Evolutionary conservation across 1,140 invertebrate species (phyloP).

Genomic region (Hycleus phaleratus): DNA sequence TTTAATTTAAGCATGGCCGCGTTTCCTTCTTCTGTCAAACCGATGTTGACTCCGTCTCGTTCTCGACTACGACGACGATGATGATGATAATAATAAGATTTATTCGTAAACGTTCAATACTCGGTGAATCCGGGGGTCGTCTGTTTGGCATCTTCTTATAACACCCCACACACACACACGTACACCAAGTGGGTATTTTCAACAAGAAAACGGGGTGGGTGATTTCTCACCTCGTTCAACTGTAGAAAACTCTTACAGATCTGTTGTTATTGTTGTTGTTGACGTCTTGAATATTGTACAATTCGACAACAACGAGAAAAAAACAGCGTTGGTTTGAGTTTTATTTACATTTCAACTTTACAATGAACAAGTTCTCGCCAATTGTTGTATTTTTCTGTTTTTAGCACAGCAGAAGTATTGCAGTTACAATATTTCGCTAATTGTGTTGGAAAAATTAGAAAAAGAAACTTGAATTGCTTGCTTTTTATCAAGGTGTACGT

Average conservation of each 20-base stretch:
- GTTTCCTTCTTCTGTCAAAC: slow-evolving; percentile 28
- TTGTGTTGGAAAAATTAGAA: too few relatives aligned
- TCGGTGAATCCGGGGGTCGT: slow-evolving; percentile 27
- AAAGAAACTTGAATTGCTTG: too few relatives aligned
- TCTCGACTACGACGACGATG: slow-evolving; percentile 13
- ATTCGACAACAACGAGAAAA: neutral
- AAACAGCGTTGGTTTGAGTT: neutral
- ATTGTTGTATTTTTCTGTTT: too few relatives aligned
- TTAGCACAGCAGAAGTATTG: too few relatives aligned
- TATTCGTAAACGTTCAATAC: slow-evolving; percentile 36
- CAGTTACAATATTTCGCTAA: too few relatives aligned
- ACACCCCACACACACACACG: slow-evolving; percentile 17
- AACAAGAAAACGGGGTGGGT: neutral
- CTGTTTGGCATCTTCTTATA: slow-evolving; percentile 30
- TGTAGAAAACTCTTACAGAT: neutral
- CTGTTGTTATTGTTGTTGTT: slow-evolving; percentile 6
- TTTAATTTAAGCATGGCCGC: slow-evolving; percentile 37
- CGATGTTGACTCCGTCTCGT: slow-evolving; percentile 36
- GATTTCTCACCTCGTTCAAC: too few relatives aligned
- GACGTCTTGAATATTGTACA: slow-evolving; percentile 21
- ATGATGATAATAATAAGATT: slow-evolving; percentile 34
- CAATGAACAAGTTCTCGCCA: too few relatives aligned
- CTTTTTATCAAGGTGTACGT: too few relatives aligned
- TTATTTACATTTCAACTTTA: too few relatives aligned
- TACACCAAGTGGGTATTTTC: neutral